Conservation (phyloP, 2,888 invertebrate species). For the Netelia virgata region DNA sequence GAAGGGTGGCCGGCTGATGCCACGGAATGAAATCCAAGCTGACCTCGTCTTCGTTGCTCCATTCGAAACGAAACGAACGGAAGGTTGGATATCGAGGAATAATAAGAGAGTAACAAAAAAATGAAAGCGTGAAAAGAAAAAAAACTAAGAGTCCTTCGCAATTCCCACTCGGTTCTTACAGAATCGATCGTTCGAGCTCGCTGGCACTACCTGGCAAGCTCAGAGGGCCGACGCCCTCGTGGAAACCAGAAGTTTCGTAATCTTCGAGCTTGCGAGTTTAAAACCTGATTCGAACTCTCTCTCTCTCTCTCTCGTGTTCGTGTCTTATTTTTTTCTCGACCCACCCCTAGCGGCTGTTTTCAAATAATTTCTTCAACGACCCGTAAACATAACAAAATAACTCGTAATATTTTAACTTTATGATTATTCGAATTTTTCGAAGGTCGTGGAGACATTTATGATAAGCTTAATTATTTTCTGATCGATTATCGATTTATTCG, state of each 20-base stretch:
- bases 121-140: not conserved
- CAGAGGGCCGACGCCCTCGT: conserved; percentile 22
- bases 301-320: not conserved
- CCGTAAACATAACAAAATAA: too few species aligned
- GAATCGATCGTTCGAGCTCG: conserved; percentile 51
- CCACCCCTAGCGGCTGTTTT: too few species aligned
- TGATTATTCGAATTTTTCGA: too few species aligned
- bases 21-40: conserved; percentile 56
- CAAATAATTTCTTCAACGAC: too few species aligned
- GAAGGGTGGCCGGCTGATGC: conserved; percentile 57
- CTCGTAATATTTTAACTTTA: too few species aligned
- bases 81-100: conserved; percentile 24
- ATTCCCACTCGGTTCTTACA: conserved; percentile 53
- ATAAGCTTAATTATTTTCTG: too few species aligned
- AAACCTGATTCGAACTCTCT: conserved; percentile 21
- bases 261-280: conserved; percentile 53
- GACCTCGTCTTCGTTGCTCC: conserved; percentile 56
- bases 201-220: not conserved
- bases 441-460: too few species aligned
- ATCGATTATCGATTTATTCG: too few species aligned
- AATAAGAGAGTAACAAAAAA: conserved; percentile 27
- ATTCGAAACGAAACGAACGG: conserved; percentile 23
- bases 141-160: conserved; percentile 24
- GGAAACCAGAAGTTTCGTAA: conserved; percentile 27
- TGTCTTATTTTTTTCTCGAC: not conserved